phyloP scores from a whole-genome alignment of 2,888 invertebrate species.

The Aquatica leii region DNA sequence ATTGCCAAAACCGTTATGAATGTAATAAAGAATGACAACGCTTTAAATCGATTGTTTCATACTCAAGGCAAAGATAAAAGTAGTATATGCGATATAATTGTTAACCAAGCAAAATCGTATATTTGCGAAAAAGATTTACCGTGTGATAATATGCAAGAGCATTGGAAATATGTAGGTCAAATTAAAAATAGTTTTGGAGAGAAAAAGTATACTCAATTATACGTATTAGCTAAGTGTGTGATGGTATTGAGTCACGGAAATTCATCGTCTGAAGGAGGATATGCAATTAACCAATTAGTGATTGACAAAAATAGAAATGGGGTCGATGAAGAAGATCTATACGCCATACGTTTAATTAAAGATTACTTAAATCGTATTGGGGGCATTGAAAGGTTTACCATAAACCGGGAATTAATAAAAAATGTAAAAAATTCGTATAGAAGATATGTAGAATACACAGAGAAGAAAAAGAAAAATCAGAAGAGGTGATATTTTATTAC shows the following conservation, averaged over 20 bases:
- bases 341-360: slow-evolving; percentile 17
- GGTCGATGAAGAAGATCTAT: slow-evolving; percentile 13
- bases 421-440: slow-evolving; percentile 26
- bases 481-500: slow-evolving; percentile 15
- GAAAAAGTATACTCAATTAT: slow-evolving; percentile 25
- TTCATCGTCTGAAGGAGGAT: slow-evolving; percentile 15
- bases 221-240: slow-evolving; percentile 19
- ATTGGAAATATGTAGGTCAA: slow-evolving; percentile 24
- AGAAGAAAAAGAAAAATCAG: slow-evolving; percentile 12
- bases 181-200: slow-evolving; percentile 20
- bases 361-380: slow-evolving; percentile 22
- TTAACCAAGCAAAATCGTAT: slow-evolving; percentile 26
- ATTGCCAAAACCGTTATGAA: slow-evolving; percentile 13
- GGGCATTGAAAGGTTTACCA: slow-evolving; percentile 18
- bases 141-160: slow-evolving; percentile 12
- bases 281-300: not conserved
- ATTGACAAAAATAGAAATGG: slow-evolving; percentile 11
- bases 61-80: slow-evolving; percentile 29
- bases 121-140: slow-evolving; percentile 19
- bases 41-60: slow-evolving; percentile 27
- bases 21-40: slow-evolving; percentile 22
- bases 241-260: slow-evolving; percentile 25
- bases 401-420: slow-evolving; percentile 22
- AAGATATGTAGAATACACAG: slow-evolving; percentile 16
- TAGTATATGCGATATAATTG: slow-evolving; percentile 17